Evolutionary conservation across 2,797 vertebrate genomes (phyloP), one percentile per base, ranked within the genome.

Genomic region (Silurus lanzhouensis): DNA sequence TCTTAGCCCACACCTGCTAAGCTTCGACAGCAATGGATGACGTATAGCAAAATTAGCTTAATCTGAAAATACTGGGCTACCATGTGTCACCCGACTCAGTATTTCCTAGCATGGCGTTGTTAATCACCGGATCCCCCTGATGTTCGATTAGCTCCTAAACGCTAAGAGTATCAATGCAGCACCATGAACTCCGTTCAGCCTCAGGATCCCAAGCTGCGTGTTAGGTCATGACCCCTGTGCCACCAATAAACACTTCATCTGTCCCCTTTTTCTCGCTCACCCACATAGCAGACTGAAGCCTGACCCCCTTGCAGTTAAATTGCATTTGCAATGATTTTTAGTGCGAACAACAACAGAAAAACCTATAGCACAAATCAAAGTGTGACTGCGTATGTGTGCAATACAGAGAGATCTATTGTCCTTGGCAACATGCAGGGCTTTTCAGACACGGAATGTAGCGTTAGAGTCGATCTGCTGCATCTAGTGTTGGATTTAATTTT

Each of bases 311-410:
- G 72, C 22, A 67, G 25, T 57, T 87, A 70, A 87, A 89, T 67
- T 84, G 84, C 78, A 86, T 89, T 87, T 87, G 58, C 46, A 88
- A 85, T 84, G 87, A 89, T 87, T 87, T 85, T 80, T 77, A 87
- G 13, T 82, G 68, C 76, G 85, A 77, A 87, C 78, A 7, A 52
- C 6, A 52, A 52, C 38, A 38, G 38, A 80, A 75, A 64, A 84
- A 31, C 77, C 84, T 86, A 63, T 63, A 80, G 52, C 66, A 27
- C 74, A 79, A 57, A 64, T 74, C 71, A 78, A 52, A 66, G 64
- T 75, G 82, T 31, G 52, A 79, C 20, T 82, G 48, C 68, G 38
- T 38, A 48, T 38, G 58, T 72, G 68, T 71, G 81, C 31, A 44
- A 67, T 61, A 25, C 15, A 86, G n/a, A 70, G 83, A 72, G 7